Percentiles rank a stretch among this genome's conserved stretches.
Conservation (phyloP, 2,888 invertebrate genomes). For the Pteria penguin region DNA sequence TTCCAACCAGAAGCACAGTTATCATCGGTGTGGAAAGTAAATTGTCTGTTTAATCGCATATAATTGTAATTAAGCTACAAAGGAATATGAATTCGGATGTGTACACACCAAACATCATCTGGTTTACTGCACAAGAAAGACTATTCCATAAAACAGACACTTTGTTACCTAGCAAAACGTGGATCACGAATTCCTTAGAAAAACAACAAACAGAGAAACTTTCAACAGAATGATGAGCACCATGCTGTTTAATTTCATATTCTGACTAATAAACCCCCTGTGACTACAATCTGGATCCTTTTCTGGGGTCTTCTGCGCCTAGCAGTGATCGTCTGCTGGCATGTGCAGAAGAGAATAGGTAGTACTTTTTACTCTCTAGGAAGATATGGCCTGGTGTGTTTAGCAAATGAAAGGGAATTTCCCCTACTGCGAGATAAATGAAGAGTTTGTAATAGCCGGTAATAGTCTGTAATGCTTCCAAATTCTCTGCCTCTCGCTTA, state of each 20-base stretch:
- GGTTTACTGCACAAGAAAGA: not conserved
- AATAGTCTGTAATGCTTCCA: slow-evolving; percentile 18
- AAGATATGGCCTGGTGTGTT: not conserved
- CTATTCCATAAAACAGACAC: not conserved
- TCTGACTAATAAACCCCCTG: not conserved
- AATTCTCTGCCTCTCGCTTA: not conserved
- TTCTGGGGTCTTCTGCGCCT: not conserved
- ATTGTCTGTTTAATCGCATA: not conserved
- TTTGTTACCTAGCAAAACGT: not conserved
- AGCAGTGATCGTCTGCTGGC: not conserved
- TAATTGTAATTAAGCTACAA: not conserved
- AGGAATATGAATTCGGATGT: not conserved
- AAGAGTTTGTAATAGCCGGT: slow-evolving; percentile 14
- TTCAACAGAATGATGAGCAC: not conserved
- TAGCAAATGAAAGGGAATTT: slow-evolving; percentile 1
- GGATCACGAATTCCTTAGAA: not conserved
- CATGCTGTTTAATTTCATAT: not conserved
- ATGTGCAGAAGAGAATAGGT: not conserved
- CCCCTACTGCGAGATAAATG: slow-evolving; percentile 14
- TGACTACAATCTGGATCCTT: not conserved
- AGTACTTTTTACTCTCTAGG: not conserved
- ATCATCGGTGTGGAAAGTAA: not conserved
- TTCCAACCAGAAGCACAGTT: not conserved
- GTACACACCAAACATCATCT: not conserved
- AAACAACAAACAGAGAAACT: not conserved